A percentile compares a stretch with the other conserved stretches of the same genome.
These are phyloP conservation scores for Sebastes diaconus DNA, from an alignment of 2,797 vertebrate genomes.

Conservation along the genomic window DNA sequence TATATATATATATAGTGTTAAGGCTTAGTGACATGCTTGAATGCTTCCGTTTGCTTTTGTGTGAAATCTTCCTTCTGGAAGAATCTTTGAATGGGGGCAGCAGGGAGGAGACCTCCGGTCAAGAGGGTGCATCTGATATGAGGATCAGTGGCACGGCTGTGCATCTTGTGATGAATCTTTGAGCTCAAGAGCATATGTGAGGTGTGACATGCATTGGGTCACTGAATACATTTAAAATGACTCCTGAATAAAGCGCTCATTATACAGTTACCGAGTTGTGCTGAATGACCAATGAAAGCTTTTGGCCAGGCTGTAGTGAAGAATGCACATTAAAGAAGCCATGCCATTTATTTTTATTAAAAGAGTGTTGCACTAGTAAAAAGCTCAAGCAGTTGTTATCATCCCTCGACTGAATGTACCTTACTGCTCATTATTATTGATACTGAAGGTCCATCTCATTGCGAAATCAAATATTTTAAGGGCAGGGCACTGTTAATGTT, in stretches of 20 bases:
- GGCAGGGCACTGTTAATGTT: conserved; percentile 5
- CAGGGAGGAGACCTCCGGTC: neutral
- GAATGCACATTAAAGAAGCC: neutral
- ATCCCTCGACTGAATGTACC: conserved; percentile 3
- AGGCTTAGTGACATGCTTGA: neutral
- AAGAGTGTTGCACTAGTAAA: neutral
- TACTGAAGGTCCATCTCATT: conserved; percentile 18
- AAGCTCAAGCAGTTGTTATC: neutral
- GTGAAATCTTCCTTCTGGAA: neutral
- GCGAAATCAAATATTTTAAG: conserved; percentile 37
- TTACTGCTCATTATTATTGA: conserved; percentile 7
- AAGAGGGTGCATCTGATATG: neutral
- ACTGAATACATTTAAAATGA: neutral
- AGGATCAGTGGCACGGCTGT: neutral
- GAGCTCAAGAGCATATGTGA: neutral
- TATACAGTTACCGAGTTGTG: neutral
- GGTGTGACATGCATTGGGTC: neutral
- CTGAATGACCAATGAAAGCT: neutral
- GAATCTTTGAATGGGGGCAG: neutral
- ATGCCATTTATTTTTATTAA: neutral
- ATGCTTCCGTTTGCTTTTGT: neutral
- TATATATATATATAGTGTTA: neutral
- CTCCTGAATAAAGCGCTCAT: neutral
- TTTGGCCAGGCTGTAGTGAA: neutral
- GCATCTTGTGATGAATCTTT: neutral